Evolutionary conservation across 2,113 vertebrate species (phyloP).

Genomic region (Prionailurus viverrinus): DNA sequence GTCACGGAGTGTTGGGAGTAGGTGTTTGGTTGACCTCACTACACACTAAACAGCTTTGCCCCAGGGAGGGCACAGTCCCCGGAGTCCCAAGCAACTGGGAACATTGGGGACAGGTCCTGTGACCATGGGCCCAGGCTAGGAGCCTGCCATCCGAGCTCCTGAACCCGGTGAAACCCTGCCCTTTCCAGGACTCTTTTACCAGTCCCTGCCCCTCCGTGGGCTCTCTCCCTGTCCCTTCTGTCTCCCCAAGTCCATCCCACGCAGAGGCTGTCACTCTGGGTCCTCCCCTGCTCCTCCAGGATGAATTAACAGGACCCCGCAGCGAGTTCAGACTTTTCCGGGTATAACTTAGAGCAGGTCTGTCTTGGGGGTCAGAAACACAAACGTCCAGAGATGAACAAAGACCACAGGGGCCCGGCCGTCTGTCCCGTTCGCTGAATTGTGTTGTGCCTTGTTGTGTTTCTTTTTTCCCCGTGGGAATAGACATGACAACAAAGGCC

Average conservation of each 20-base stretch:
- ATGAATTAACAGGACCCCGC: accelerated
- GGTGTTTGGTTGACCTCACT: neutral
- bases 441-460: neutral
- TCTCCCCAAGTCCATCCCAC: too few relatives aligned
- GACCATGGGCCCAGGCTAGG: neutral
- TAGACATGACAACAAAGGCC: neutral
- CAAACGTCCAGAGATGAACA: neutral
- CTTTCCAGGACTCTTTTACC: too few relatives aligned
- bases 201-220: accelerated
- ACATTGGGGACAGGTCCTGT: accelerated
- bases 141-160: neutral
- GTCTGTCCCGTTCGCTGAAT: accelerated
- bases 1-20: accelerated
- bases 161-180: neutral
- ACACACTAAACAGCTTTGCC: neutral
- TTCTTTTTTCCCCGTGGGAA: neutral
- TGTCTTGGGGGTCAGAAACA: neutral
- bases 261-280: accelerated
- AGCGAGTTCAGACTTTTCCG: neutral
- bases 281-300: neutral
- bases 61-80: neutral
- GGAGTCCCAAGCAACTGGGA: neutral
- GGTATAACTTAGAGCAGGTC: neutral
- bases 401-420: accelerated
- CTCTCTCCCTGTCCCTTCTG: neutral